A percentile compares a stretch with the other conserved stretches of the same genome.
phyloP scores from a whole-genome alignment of 2,797 vertebrate genomes.

The Pyrocephalus nanus region DNA sequence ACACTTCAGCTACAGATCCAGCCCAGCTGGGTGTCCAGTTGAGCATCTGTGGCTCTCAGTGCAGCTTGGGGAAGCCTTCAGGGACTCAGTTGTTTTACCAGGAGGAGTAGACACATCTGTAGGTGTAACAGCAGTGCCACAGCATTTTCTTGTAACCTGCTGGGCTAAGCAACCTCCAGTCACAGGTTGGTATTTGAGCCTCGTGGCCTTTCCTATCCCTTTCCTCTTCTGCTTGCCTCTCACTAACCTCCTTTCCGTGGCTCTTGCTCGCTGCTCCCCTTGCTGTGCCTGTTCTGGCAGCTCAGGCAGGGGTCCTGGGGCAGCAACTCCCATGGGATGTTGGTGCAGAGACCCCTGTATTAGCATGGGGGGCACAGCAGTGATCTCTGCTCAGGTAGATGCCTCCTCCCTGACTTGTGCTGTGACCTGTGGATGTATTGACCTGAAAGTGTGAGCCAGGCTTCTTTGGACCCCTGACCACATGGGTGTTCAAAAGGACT shows the following conservation, averaged over 20 bases:
- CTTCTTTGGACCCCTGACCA: not conserved
- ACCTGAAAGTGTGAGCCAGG: not conserved
- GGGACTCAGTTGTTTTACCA: not conserved
- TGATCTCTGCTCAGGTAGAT: not conserved
- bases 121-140: not conserved
- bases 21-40: not conserved
- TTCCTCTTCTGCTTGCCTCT: not conserved
- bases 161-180: not conserved
- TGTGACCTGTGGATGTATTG: fast-evolving
- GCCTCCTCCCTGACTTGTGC: not conserved
- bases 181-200: not conserved
- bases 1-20: not conserved
- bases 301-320: not conserved
- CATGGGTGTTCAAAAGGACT: not conserved
- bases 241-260: too few relatives aligned
- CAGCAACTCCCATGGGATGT: not conserved
- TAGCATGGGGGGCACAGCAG: not conserved
- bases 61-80: not conserved
- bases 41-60: not conserved
- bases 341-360: not conserved
- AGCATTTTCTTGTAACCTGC: not conserved
- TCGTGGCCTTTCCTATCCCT: not conserved
- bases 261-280: not conserved
- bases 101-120: not conserved
- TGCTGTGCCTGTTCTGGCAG: not conserved